phyloP scores from a whole-genome alignment of 1,140 invertebrate species.

The Papilio aristodemus region DNA sequence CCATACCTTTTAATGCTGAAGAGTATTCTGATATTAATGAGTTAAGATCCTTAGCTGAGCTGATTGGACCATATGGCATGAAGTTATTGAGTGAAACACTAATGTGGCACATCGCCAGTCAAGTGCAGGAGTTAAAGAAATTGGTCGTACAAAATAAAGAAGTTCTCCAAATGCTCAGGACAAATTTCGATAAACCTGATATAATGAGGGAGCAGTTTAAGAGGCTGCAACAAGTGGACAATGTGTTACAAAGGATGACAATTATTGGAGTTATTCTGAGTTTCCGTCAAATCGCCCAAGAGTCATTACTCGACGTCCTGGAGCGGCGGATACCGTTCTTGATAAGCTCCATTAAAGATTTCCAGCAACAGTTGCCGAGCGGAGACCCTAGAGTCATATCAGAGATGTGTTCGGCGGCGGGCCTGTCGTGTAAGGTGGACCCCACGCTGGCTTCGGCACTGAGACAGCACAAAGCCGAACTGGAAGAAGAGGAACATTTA shows the following conservation, averaged over 20 bases:
- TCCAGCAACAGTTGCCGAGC: conserved; percentile 94
- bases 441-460: conserved; percentile 94
- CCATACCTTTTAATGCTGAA: conserved; percentile 96
- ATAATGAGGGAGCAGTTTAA: conserved; percentile 99
- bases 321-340: conserved; percentile 98
- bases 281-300: conserved; percentile 95
- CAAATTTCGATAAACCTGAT: conserved; percentile 98
- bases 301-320: conserved; percentile 95
- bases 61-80: conserved; percentile 99
- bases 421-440: conserved; percentile 95
- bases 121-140: conserved; percentile 98
- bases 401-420: conserved; percentile 98
- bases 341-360: conserved; percentile 96
- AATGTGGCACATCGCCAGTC: conserved; percentile 99
- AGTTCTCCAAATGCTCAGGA: conserved; percentile 91
- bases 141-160: conserved; percentile 96
- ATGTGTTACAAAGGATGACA: conserved; percentile 97
- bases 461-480: conserved; percentile 91
- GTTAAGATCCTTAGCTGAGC: conserved; percentile 96
- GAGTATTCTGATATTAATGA: conserved; percentile 99
- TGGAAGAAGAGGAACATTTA: conserved; percentile 94
- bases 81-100: conserved; percentile 97
- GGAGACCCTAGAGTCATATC: conserved; percentile 95
- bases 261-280: conserved; percentile 98
- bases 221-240: conserved; percentile 94